phyloP scores from a whole-genome alignment of 2,113 vertebrate genomes.

The Pseudorectes ferrugineus region DNA sequence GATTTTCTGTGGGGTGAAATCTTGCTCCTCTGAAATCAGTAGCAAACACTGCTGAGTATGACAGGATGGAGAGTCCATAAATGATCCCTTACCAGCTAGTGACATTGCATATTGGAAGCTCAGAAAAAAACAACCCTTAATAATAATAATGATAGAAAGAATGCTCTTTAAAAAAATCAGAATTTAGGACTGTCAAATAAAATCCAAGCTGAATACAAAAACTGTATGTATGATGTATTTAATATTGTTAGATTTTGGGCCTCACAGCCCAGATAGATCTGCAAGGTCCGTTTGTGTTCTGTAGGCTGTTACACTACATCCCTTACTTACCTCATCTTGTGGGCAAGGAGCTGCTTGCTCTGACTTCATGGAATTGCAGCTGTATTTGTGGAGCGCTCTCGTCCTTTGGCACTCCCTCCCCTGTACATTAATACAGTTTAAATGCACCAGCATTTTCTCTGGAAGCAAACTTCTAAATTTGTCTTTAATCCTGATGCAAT shows the following conservation, averaged over 20 bases:
- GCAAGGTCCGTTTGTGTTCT: background rate
- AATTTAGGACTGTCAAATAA: background rate
- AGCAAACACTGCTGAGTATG: background rate
- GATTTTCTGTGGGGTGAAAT: background rate
- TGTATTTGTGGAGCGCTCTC: conserved; percentile 70
- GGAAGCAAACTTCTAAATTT: conserved; percentile 16
- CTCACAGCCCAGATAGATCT: background rate
- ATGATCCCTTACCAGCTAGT: background rate
- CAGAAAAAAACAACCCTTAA: background rate
- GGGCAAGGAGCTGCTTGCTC: conserved; percentile 68
- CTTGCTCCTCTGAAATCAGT: background rate
- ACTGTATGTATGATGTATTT: background rate
- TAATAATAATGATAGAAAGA: background rate
- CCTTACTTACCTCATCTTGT: conserved; percentile 69
- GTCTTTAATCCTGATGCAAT: conserved; percentile 22
- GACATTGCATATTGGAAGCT: background rate
- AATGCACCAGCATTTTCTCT: conserved; percentile 33
- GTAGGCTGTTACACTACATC: conserved; percentile 26
- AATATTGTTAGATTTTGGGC: conserved; percentile 21
- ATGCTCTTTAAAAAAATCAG: background rate
- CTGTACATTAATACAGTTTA: conserved; percentile 50
- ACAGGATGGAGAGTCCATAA: background rate
- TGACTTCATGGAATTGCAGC: conserved; percentile 69
- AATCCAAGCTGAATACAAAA: background rate
- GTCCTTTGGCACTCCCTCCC: conserved; percentile 55